A percentile compares a stretch with the other conserved stretches of the same genome.
phyloP scores from a whole-genome alignment of 2,113 vertebrate species.

The Sinosuthora webbiana region DNA sequence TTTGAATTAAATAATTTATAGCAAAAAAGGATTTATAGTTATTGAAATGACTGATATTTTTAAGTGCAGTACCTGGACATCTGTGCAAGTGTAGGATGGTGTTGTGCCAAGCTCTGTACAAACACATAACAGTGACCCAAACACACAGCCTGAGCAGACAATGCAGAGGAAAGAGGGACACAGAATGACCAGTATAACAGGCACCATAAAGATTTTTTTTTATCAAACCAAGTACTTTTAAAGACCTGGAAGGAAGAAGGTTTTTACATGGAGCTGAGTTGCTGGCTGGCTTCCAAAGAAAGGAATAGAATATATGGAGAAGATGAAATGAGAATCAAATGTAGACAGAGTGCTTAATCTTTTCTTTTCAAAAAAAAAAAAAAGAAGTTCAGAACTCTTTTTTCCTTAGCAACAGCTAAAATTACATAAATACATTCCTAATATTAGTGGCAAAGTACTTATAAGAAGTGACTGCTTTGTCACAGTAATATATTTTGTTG shows the following conservation, averaged over 20 bases:
- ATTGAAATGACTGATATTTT: neutral
- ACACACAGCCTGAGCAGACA: neutral
- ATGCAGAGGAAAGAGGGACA: neutral
- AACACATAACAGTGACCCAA: neutral
- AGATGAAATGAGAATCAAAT: conserved; percentile 55
- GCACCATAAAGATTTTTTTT: conserved; percentile 5
- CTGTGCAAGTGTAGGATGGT: neutral
- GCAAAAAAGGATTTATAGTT: neutral
- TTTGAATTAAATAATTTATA: neutral
- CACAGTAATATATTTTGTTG: neutral
- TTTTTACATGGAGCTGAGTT: neutral
- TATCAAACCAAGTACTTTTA: neutral
- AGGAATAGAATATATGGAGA: neutral
- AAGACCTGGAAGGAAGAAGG: neutral
- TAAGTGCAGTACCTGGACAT: neutral
- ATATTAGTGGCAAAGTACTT: conserved; percentile 1
- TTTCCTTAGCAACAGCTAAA: conserved; percentile 5
- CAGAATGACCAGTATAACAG: neutral
- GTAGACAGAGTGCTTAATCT: conserved; percentile 12
- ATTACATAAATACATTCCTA: conserved; percentile 16
- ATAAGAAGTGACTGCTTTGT: neutral
- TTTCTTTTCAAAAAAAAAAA: neutral
- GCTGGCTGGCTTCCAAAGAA: conserved; percentile 1
- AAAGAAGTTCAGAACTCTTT: neutral
- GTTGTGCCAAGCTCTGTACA: neutral